Evolutionary conservation across 2,113 vertebrate genomes (phyloP).

Genomic region (Sterrhoptilus dennistouni): DNA sequence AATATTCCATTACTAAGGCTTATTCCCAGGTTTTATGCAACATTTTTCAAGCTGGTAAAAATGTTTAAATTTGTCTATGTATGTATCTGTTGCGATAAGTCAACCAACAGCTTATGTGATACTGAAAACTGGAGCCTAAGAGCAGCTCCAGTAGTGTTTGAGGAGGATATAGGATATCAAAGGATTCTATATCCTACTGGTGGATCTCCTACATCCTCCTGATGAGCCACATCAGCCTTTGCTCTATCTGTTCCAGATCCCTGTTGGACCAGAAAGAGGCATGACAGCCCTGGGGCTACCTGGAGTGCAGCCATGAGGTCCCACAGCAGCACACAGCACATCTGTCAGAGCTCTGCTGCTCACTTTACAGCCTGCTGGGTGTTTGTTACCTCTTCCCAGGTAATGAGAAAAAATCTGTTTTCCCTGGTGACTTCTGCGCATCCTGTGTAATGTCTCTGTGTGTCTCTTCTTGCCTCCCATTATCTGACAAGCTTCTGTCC

Average conservation of each 20-base stretch:
- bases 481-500: neutral
- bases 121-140: neutral
- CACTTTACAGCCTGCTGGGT: neutral
- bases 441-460: neutral
- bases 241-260: neutral
- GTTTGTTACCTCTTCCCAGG: neutral
- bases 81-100: neutral
- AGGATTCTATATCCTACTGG: neutral
- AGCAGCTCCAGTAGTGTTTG: neutral
- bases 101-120: neutral
- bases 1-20: neutral
- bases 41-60: neutral
- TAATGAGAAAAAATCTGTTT: neutral
- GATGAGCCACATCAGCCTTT: neutral
- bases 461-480: neutral
- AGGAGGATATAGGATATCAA: neutral
- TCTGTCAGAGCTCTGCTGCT: neutral
- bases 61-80: neutral
- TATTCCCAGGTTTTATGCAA: neutral
- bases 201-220: neutral
- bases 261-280: neutral
- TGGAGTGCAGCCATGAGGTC: neutral
- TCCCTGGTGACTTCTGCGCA: neutral
- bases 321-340: neutral
- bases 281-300: neutral